A percentile compares a stretch with the other conserved stretches of the same genome.
Conservation (phyloP, 1,140 invertebrate species). For the Mactra quadrangularis region DNA sequence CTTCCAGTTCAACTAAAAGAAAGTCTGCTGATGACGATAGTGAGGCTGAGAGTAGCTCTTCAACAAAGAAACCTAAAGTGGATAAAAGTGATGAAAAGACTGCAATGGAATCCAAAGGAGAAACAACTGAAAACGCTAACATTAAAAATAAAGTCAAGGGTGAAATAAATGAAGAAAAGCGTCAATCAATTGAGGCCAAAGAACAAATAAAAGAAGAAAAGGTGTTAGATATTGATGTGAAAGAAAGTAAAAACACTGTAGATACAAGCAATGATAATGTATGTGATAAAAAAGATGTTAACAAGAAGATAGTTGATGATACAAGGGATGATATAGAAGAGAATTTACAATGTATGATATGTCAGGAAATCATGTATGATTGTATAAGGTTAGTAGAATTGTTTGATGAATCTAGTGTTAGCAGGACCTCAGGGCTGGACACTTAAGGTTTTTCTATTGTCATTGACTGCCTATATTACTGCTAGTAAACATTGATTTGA, state of each 20-base stretch:
- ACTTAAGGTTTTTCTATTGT: too few relatives aligned
- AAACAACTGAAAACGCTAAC: neutral
- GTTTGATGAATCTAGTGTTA: too few relatives aligned
- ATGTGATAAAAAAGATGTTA: constrained; percentile 15
- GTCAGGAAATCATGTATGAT: constrained; percentile 82
- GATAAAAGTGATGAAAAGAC: constrained; percentile 11
- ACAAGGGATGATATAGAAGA: constrained; percentile 78
- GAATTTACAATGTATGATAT: constrained; percentile 80
- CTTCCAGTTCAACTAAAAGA: constrained; percentile 16
- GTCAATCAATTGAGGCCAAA: neutral
- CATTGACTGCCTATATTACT: too few relatives aligned
- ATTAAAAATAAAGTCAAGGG: neutral
- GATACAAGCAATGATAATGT: constrained; percentile 20
- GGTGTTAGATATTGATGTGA: too few relatives aligned
- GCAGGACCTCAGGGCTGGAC: too few relatives aligned
- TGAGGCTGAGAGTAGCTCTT: neutral
- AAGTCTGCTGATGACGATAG: constrained; percentile 42
- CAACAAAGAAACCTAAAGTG: constrained; percentile 30
- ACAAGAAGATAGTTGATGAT: neutral
- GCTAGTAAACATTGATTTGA: too few relatives aligned
- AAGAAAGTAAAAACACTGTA: constrained; percentile 17
- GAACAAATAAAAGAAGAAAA: neutral
- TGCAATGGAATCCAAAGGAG: neutral
- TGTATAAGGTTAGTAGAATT: constrained; percentile 84
- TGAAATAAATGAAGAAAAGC: constrained; percentile 3